Evolutionary conservation across 1,140 invertebrate genomes (phyloP).

Genomic region (Apis mellifera): DNA sequence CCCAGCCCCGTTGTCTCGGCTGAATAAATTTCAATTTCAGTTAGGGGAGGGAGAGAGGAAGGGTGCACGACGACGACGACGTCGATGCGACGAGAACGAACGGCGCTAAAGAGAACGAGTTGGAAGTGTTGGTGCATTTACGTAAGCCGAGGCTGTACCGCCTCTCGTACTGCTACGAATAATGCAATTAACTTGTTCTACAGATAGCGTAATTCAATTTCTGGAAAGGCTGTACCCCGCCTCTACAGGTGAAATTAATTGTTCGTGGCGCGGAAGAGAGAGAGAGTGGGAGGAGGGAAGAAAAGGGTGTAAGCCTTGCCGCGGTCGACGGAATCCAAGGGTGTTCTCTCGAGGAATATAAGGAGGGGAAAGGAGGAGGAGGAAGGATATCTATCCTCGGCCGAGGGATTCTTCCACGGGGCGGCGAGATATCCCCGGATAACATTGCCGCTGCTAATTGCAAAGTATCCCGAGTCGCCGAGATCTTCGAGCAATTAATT

Average conservation of each 20-base stretch:
- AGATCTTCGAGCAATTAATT: slow-evolving; percentile 65
- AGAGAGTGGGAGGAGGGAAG: background rate
- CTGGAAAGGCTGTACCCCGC: slow-evolving; percentile 34
- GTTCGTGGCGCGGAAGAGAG: slow-evolving; percentile 24
- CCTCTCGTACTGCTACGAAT: slow-evolving; percentile 50
- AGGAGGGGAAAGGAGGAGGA: background rate
- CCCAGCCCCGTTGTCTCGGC: slow-evolving; percentile 11
- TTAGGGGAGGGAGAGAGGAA: slow-evolving; percentile 30
- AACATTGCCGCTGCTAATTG: slow-evolving; percentile 58
- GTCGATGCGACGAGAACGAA: slow-evolving; percentile 12
- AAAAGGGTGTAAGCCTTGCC: background rate
- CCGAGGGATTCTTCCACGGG: slow-evolving; percentile 19
- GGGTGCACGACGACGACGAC: background rate
- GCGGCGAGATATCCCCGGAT: slow-evolving; percentile 37
- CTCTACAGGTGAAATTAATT: slow-evolving; percentile 60
- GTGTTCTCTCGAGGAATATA: background rate
- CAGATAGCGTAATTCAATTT: slow-evolving; percentile 72
- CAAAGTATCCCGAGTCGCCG: slow-evolving; percentile 26
- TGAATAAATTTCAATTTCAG: slow-evolving; percentile 70
- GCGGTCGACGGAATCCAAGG: slow-evolving; percentile 9
- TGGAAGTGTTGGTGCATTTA: slow-evolving; percentile 63
- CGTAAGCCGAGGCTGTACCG: slow-evolving; percentile 50
- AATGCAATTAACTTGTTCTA: slow-evolving; percentile 69
- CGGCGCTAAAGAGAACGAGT: slow-evolving; percentile 56
- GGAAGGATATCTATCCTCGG: background rate